phyloP scores from a whole-genome alignment of 1,140 invertebrate species.

The Frieseomelitta varia region DNA sequence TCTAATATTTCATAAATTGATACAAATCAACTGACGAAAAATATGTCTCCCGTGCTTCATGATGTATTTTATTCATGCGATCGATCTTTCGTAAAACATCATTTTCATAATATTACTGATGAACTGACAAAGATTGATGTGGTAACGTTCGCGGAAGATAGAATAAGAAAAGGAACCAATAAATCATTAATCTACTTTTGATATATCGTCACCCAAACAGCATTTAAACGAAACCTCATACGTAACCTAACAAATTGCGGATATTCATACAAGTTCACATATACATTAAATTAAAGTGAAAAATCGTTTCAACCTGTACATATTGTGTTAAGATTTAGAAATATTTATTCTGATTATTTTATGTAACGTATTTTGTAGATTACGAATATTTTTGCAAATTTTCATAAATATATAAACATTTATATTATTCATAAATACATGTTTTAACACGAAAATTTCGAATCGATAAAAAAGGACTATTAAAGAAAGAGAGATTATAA shows the following conservation, averaged over 20 bases:
- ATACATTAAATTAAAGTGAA: too few species aligned
- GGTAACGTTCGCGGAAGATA: background rate
- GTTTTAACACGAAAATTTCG: constrained; percentile 6
- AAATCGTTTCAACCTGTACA: too few species aligned
- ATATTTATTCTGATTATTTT: too few species aligned
- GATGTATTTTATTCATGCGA: constrained; percentile 6
- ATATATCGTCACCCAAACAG: constrained; percentile 16
- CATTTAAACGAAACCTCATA: constrained; percentile 18
- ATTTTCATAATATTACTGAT: constrained; percentile 47
- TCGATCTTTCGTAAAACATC: constrained; percentile 48
- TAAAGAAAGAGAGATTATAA: background rate
- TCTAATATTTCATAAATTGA: background rate
- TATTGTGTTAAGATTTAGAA: too few species aligned
- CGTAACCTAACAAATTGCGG: background rate
- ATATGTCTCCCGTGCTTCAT: background rate
- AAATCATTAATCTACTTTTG: constrained; percentile 39
- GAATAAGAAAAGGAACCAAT: background rate
- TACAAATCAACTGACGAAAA: background rate
- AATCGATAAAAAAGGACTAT: constrained; percentile 1
- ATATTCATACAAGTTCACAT: background rate
- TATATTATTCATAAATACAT: background rate
- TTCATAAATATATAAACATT: background rate
- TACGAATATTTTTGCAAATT: background rate
- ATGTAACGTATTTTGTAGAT: background rate
- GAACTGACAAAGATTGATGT: constrained; percentile 63